These are phyloP conservation scores for Pocillopora verrucosa DNA, from an alignment of 64 coral and sea anemone genomes.

Conservation along the genomic window DNA sequence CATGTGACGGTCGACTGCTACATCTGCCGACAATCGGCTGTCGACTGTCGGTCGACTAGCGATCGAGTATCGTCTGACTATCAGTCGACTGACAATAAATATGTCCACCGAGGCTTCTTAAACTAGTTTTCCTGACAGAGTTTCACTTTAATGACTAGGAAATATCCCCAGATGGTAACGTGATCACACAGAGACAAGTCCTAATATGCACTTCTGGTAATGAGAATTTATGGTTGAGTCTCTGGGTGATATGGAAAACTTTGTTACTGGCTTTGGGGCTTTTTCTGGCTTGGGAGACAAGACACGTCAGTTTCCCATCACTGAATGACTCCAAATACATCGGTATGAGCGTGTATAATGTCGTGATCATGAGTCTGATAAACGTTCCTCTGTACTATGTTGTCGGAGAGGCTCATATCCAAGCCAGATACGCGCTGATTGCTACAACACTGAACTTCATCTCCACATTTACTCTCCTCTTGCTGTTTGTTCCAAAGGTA, in stretches of 20 bases:
- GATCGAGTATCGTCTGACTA: too few relatives aligned
- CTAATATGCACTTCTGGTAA: not conserved
- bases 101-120: not conserved
- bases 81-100: not conserved
- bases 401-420: slow-evolving; percentile 2
- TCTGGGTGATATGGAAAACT: slow-evolving; percentile 1
- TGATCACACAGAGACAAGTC: not conserved
- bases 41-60: too few relatives aligned
- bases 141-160: not conserved
- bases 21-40: too few relatives aligned
- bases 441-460: not conserved
- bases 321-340: slow-evolving; percentile 72
- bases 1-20: too few relatives aligned
- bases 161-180: not conserved
- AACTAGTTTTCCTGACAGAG: not conserved
- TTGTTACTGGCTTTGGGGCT: not conserved
- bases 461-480: not conserved
- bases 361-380: slow-evolving; percentile 48
- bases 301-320: slow-evolving; percentile 42
- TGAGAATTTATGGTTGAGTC: not conserved
- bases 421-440: not conserved
- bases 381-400: slow-evolving; percentile 51
- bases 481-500: not conserved
- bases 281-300: slow-evolving; percentile 75
- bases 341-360: slow-evolving; percentile 73